These are phyloP conservation scores for Urosaurus nigricauda DNA, from an alignment of 2,797 vertebrate species.

Conservation along the genomic window DNA sequence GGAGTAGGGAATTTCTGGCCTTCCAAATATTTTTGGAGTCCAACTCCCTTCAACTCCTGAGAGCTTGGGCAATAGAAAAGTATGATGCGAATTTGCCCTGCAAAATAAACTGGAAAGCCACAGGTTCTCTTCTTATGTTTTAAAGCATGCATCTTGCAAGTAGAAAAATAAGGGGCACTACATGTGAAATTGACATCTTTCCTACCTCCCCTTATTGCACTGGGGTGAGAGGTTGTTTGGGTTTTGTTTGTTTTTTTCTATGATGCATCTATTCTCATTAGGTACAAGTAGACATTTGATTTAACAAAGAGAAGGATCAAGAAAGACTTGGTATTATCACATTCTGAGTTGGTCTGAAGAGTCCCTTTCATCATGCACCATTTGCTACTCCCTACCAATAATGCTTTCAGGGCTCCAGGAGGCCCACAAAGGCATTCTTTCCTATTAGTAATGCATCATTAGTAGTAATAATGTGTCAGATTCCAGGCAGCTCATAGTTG, in stretches of 20 bases:
- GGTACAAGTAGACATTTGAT: neutral
- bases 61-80: neutral
- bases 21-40: neutral
- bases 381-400: neutral
- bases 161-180: neutral
- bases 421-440: neutral
- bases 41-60: neutral
- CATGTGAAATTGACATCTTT: neutral
- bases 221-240: too few relatives aligned
- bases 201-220: neutral
- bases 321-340: neutral
- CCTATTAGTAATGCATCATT: slow-evolving; percentile 25
- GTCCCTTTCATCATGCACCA: neutral
- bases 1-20: neutral
- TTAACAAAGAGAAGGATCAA: neutral
- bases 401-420: neutral
- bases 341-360: neutral
- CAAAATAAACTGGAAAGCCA: neutral
- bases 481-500: slow-evolving; percentile 3
- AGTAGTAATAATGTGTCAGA: slow-evolving; percentile 5
- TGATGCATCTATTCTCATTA: neutral
- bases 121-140: neutral
- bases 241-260: neutral
- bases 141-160: neutral
- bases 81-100: neutral